Evolutionary conservation across 2,113 vertebrate species (phyloP), one percentile per base, ranked within the genome.

Genomic region (Galbula dea): DNA sequence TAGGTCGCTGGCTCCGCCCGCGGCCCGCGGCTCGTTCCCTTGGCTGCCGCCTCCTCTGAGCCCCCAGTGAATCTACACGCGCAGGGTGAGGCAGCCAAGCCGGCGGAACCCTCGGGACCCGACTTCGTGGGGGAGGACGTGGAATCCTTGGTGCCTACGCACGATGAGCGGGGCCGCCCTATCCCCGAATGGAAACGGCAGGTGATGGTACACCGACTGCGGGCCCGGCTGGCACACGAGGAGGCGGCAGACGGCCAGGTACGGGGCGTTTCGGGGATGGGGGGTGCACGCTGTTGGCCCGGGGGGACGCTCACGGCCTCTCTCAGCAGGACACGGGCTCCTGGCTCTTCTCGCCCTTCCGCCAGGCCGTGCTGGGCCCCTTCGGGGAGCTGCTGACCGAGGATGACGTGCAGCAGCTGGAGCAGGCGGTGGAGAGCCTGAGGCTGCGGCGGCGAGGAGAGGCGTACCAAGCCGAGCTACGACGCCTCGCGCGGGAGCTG

Each of bases 131-230:
- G 90, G 52, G 12, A 22, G 5, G 95, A 99, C 72, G 98, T 98
- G 3, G 99, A 99, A 59, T 98, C 98, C 43, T 95, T 99, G 96
- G 99, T 99, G 74, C 99, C 99, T 97, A 99, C 98, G 6, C 97
- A 98, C 41, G 99, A 99, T 11, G 99, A 99, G 93, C 95, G 77
- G 30, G 99, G 99, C 55, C 96, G 66, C 30, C 97, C 98, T 46
- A 99, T 99, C 51, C 99, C 99, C 1, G 99, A 99, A 97, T 99
- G 99, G 99, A 99, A 99, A 96, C 98, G 99, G 73, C 99, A 99
- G 65, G 98, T 99, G 92, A 99, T 99, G 98, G 98, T 99, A 84
- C 98, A 98, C 23, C 98, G 98, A 97, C 97, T 99, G 89, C 98
- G 98, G 92, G 97, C 98, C 9, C 97, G 98, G 48, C 97, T 99